phyloP scores from a whole-genome alignment of 2,797 vertebrate species.

The Gymnopithys bicolor region DNA sequence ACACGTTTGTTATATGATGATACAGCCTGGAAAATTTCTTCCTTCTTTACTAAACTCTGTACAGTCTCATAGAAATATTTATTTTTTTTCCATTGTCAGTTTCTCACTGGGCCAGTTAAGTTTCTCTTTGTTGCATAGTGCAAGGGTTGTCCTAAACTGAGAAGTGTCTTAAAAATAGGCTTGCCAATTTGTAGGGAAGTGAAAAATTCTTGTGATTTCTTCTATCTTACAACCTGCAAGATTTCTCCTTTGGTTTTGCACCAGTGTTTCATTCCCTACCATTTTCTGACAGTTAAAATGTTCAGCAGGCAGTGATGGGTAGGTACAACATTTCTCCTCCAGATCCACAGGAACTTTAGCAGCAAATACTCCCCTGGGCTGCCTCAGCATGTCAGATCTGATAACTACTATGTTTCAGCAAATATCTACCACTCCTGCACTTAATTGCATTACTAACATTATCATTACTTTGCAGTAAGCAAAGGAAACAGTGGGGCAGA shows the following conservation, averaged over 20 bases:
- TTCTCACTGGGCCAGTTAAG: not conserved
- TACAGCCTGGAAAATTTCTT: not conserved
- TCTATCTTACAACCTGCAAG: not conserved
- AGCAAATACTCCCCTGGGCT: not conserved
- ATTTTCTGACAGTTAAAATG: not conserved
- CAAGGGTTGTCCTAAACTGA: not conserved
- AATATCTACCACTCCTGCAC: not conserved
- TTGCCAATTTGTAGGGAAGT: not conserved
- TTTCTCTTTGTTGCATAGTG: not conserved
- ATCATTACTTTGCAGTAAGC: not conserved
- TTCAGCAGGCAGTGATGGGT: not conserved
- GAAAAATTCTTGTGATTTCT: not conserved
- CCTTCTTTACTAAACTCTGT: not conserved
- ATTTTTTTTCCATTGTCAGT: not conserved
- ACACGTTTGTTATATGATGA: not conserved
- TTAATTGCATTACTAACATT: constrained; percentile 8
- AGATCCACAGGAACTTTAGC: not conserved
- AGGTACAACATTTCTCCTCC: not conserved
- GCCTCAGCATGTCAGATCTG: not conserved
- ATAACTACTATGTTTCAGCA: not conserved
- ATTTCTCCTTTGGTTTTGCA: not conserved
- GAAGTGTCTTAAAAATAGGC: not conserved
- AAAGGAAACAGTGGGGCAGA: constrained; percentile 7
- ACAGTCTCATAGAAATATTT: not conserved
- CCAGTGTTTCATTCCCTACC: not conserved